Conservation (phyloP, 2,113 vertebrate species). For the Myrmecobius fasciatus region DNA sequence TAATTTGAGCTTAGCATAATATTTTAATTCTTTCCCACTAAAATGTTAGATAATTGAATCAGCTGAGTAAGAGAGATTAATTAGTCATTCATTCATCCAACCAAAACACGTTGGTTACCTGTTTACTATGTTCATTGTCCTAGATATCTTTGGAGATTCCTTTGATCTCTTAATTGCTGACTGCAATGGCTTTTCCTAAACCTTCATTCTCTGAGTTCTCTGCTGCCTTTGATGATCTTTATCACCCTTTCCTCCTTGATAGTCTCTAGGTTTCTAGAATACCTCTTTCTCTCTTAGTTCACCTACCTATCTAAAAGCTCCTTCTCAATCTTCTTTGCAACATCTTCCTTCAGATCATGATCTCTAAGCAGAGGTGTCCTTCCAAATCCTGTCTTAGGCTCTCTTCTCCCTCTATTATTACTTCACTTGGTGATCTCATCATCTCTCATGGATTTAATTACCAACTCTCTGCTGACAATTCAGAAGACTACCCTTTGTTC, state of each 20-base stretch:
- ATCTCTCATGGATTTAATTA: neutral
- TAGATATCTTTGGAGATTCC: constrained; percentile 44
- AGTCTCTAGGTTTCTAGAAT: neutral
- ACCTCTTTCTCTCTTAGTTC: neutral
- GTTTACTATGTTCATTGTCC: neutral
- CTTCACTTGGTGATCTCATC: neutral
- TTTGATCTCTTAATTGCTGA: neutral
- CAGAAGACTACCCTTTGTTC: neutral
- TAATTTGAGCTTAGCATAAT: neutral
- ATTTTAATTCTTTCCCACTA: neutral
- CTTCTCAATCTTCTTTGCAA: neutral
- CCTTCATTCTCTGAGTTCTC: neutral
- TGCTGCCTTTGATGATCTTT: neutral
- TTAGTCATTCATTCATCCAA: constrained; percentile 9
- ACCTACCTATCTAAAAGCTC: neutral
- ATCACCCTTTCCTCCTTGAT: neutral
- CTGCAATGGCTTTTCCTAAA: neutral
- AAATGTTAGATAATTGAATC: constrained; percentile 18
- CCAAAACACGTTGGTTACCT: constrained; percentile 26
- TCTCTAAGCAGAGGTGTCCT: neutral
- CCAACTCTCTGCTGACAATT: neutral
- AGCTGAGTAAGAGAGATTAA: constrained; percentile 15
- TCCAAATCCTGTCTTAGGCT: neutral
- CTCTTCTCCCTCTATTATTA: neutral
- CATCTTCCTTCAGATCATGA: neutral